Base-by-base conservation (phyloP, 2,888 invertebrate genomes). In the Micoletzkya japonica region DNA sequence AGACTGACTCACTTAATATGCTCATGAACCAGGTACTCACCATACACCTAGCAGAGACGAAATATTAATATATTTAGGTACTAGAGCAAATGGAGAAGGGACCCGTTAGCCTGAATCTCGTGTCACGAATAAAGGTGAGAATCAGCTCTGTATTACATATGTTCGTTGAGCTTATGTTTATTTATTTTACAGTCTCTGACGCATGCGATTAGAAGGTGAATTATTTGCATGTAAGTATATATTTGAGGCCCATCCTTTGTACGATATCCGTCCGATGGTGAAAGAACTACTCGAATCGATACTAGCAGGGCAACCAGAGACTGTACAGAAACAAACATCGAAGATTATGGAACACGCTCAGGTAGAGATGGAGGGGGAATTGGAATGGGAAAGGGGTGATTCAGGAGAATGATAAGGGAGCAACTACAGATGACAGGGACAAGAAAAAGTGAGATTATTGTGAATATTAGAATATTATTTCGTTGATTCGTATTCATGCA, bases 71-170 rank as follows among this genome's bases (percentile, higher is more conserved):
- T 58, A 34, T 72, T 14, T 58, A 80, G 80, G 77, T 82, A 2
- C 74, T 84, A 17, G 84, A 84, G 69, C 84, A 85, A 60, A 85
- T 85, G 83, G 84, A 85, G 63, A 81, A 80, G 50, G 84, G 84
- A 0, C 82, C 82, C 6, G 84, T 85, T 26, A 81, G 77, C 72
- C 71, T 84, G 71, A 84, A 85, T 66, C 70, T 84, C 56, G 77
- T 85, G 54, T 79, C 80, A 10, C 71, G 82, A 60, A 80, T 84
- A 70, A 81, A 83, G 69, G 68, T 68, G 36, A n/a, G n/a, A n/a
- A n/a, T n/a, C n/a, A n/a, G 1, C 58, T 58, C 17, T 4, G 17
- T 28, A 28, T 24, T 24, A 57, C 4, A 17, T 32, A 57, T 57
- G 32, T 17, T 34, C 20, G 1, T 17, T 24, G 24, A 6, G 52